These are phyloP conservation scores for Leucoma salicis DNA, from an alignment of 2,888 invertebrate genomes.

Conservation along the genomic window DNA sequence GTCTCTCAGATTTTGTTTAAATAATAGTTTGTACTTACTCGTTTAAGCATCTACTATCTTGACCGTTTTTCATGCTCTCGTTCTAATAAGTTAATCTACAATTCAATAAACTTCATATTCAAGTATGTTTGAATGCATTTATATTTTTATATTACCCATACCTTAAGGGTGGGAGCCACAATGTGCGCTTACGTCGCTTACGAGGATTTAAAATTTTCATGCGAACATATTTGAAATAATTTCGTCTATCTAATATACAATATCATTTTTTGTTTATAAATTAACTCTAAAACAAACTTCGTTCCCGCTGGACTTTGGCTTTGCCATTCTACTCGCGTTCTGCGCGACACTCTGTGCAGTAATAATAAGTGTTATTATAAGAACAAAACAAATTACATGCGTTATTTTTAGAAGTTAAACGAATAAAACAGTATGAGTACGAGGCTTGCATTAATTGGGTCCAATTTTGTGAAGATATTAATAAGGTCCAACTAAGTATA, in stretches of 20 bases:
- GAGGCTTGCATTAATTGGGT: too few species aligned
- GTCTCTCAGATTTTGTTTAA: too few species aligned
- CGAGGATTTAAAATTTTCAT: constrained; percentile 23
- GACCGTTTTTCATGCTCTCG: constrained; percentile 19
- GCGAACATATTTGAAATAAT: constrained; percentile 40
- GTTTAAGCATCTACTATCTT: too few species aligned
- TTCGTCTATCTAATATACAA: constrained; percentile 61
- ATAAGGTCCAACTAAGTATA: too few species aligned
- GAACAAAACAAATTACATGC: constrained; percentile 10
- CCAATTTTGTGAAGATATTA: too few species aligned
- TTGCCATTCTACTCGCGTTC: constrained; percentile 39
- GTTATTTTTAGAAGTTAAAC: not conserved
- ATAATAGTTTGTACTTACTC: too few species aligned
- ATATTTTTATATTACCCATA: constrained; percentile 11
- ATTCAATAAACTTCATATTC: constrained; percentile 34
- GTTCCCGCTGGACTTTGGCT: constrained; percentile 54
- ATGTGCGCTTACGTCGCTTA: constrained; percentile 45
- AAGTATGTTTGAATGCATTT: constrained; percentile 19
- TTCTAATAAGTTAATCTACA: constrained; percentile 39
- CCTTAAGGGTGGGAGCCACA: constrained; percentile 21
- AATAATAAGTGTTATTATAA: constrained; percentile 46
- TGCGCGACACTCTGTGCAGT: constrained; percentile 37
- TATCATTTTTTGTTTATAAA: constrained; percentile 50
- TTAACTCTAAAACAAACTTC: constrained; percentile 50
- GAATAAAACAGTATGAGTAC: not conserved